A percentile compares a stretch with the other conserved stretches of the same genome.
These are phyloP conservation scores for Nyctalus aviator DNA, from an alignment of 2,797 vertebrate genomes.

Conservation along the genomic window DNA sequence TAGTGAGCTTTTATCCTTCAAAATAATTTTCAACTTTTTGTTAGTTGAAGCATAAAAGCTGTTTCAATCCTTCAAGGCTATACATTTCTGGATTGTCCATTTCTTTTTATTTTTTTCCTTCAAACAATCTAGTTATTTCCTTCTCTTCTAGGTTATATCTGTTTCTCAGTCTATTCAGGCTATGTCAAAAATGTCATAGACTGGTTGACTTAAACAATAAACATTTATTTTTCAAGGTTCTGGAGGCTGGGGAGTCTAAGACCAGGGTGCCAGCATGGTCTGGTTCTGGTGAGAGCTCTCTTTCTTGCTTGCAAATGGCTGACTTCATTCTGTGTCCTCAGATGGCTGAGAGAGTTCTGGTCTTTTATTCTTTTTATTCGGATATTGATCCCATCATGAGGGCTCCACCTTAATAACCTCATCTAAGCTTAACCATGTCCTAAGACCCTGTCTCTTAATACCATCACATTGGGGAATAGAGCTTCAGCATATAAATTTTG, in stretches of 20 bases:
- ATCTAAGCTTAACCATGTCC: not conserved
- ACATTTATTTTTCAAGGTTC: not conserved
- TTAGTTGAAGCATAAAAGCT: conserved; percentile 9
- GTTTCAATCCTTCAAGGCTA: not conserved
- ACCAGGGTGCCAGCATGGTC: not conserved
- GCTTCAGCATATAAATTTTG: not conserved
- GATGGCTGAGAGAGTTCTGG: not conserved
- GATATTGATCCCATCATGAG: not conserved
- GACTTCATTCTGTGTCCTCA: not conserved
- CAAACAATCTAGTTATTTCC: not conserved
- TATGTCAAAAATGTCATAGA: not conserved
- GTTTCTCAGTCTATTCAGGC: not conserved
- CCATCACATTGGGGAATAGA: too few species aligned
- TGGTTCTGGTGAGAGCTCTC: not conserved
- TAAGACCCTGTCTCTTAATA: not conserved
- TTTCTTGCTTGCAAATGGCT: not conserved
- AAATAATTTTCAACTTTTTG: not conserved
- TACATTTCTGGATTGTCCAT: not conserved
- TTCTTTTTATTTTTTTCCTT: not conserved
- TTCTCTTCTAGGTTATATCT: not conserved
- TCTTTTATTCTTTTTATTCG: not conserved
- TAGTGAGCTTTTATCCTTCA: not conserved
- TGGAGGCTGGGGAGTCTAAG: not conserved
- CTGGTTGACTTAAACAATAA: not conserved
- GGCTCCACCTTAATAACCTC: not conserved